A percentile compares a stretch with the other conserved stretches of the same genome.
phyloP scores from a whole-genome alignment of 2,888 invertebrate genomes.

The Lithophane leautieri region DNA sequence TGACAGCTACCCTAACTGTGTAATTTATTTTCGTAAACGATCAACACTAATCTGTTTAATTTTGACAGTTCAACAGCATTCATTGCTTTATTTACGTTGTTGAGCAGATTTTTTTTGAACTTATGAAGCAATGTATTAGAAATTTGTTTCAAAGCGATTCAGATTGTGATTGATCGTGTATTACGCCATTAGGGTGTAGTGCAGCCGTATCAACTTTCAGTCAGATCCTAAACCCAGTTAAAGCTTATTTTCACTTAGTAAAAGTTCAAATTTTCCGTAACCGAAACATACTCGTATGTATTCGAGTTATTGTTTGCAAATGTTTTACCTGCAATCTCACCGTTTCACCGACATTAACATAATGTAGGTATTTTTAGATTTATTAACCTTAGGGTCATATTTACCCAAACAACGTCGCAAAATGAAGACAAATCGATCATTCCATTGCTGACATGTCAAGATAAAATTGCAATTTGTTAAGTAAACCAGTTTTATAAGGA shows the following conservation, averaged over 20 bases:
- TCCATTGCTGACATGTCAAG: slow-evolving; percentile 24
- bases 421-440: slow-evolving; percentile 43
- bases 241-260: not conserved
- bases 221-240: too few species aligned
- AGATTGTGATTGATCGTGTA: too few species aligned
- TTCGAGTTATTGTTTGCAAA: not conserved
- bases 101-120: too few species aligned
- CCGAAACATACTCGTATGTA: not conserved
- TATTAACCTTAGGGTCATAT: slow-evolving; percentile 8
- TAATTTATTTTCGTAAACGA: too few species aligned
- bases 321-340: not conserved
- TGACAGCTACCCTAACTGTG: too few species aligned
- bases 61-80: too few species aligned
- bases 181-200: too few species aligned
- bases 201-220: not conserved
- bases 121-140: too few species aligned
- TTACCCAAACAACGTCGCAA: not conserved
- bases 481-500: slow-evolving; percentile 50
- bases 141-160: too few species aligned
- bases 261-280: not conserved
- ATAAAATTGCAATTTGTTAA: slow-evolving; percentile 47
- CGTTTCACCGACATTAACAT: not conserved
- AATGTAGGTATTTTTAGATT: not conserved
- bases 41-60: too few species aligned
- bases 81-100: too few species aligned